Evolutionary conservation across 2,113 vertebrate genomes (phyloP), one percentile per base, ranked within the genome.

Genomic region (Pterocles orientalis): DNA sequence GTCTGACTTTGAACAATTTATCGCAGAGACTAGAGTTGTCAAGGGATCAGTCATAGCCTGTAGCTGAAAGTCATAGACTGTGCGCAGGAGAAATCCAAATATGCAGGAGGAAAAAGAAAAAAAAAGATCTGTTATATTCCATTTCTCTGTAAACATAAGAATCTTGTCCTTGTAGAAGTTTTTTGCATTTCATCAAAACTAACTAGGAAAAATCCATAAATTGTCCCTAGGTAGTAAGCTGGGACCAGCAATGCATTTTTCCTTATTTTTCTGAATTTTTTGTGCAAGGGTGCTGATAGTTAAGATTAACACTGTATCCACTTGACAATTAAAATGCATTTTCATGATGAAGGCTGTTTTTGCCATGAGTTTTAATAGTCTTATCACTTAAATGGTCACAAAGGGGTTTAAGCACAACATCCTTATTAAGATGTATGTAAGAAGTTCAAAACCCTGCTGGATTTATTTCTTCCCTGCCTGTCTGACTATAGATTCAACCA

Each of bases 1-100:
- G 91, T 86, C 96, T 96, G 94, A 95, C 97, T 96, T 95, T 95
- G 96, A 97, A 96, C 58, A 96, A 90, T 94, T 96, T 94, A 84
- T 92, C 19, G 66, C 78, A 70, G 94, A 92, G 93, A 94, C 97
- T 94, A 77, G 92, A 83, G 87, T 95, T 96, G 95, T 96, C 95
- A 97, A 93, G 95, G 94, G 95, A 96, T 93, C 97, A 94, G 94
- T 95, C 88, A 84, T 91, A 97, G 88, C 95, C 86, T 92, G 93
- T 92, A 91, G 96, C 92, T 88, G 93, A 96, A 94, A 90, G 75
- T 60, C 66, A 60, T 81, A 93, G 84, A 57, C 68, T 53, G 53
- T 54, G 89, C 54, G 16, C 80, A 90, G 57, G 64, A 95, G 64
- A 90, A 85, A 93, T 92, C 91, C 94, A 88, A 95, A 84, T 43